phyloP scores from a whole-genome alignment of 2,797 vertebrate genomes.

The Cryptoblepharus egeriae region DNA sequence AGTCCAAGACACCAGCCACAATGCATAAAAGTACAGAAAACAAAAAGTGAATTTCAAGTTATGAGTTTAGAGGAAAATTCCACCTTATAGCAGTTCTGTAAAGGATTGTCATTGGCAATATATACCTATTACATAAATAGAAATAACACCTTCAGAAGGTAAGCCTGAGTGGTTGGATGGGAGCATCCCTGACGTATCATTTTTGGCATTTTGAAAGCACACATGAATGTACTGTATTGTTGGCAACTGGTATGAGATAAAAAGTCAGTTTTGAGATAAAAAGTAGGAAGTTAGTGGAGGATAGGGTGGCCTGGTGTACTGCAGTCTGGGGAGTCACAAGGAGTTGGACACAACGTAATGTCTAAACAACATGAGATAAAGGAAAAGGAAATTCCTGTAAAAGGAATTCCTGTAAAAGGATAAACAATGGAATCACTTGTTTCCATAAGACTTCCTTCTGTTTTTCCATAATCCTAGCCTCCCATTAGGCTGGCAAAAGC shows the following conservation, averaged over 20 bases:
- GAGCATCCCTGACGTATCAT: background rate
- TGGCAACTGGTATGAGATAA: background rate
- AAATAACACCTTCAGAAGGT: background rate
- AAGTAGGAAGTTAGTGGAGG: too few relatives aligned
- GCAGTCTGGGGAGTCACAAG: too few relatives aligned
- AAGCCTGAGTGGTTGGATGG: background rate
- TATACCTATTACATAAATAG: background rate
- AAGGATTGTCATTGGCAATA: background rate
- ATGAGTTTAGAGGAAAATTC: background rate
- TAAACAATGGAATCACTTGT: background rate
- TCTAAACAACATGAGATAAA: too few relatives aligned
- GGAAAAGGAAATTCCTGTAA: too few relatives aligned
- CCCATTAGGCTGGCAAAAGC: too few relatives aligned
- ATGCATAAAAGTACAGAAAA: background rate
- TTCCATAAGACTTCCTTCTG: too few relatives aligned
- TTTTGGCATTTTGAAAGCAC: background rate
- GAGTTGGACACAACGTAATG: too few relatives aligned
- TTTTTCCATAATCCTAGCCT: too few relatives aligned
- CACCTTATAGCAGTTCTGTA: background rate
- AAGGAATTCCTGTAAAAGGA: background rate
- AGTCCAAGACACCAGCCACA: too few relatives aligned
- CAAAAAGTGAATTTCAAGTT: background rate
- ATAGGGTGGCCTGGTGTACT: too few relatives aligned
- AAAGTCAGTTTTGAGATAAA: too few relatives aligned
- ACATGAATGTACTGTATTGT: background rate